A percentile compares a stretch with the other conserved stretches of the same genome.
Conservation (phyloP, 1,140 invertebrate species). For the Drosophila willistoni region DNA sequence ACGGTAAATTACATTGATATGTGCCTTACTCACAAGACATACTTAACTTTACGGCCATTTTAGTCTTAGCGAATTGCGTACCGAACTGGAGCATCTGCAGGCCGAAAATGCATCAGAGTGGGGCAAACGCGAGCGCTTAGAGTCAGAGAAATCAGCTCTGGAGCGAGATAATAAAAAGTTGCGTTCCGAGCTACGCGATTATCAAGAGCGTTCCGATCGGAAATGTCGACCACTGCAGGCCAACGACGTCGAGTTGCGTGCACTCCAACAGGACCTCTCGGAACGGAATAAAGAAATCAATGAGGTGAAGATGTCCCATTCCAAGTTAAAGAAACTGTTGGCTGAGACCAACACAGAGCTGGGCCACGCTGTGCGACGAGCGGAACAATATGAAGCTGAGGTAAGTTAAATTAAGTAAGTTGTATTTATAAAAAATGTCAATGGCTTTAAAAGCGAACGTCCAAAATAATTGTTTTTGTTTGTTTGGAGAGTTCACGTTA, state of each 20-base stretch:
- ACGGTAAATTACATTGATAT: slow-evolving; percentile 86
- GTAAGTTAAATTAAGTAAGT: slow-evolving; percentile 83
- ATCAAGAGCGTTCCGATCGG: slow-evolving; percentile 89
- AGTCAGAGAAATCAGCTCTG: slow-evolving; percentile 93
- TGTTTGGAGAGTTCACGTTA: too few species aligned
- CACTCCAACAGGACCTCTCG: slow-evolving; percentile 89
- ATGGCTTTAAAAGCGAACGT: too few species aligned
- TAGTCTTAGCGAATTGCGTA: slow-evolving; percentile 63
- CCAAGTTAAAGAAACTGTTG: slow-evolving; percentile 91
- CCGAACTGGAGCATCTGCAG: slow-evolving; percentile 90
- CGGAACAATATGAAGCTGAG: slow-evolving; percentile 93
- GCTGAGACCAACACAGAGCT: slow-evolving; percentile 92
- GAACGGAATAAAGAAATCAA: slow-evolving; percentile 91
- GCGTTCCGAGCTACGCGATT: slow-evolving; percentile 91
- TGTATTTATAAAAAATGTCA: too few species aligned
- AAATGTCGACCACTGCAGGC: slow-evolving; percentile 86
- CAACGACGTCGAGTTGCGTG: slow-evolving; percentile 88
- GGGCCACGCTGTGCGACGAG: slow-evolving; percentile 89
- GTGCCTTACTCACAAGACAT: slow-evolving; percentile 86
- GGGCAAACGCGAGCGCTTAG: slow-evolving; percentile 94
- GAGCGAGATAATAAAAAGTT: slow-evolving; percentile 96
- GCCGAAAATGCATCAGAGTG: slow-evolving; percentile 96
- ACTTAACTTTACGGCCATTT: slow-evolving; percentile 83
- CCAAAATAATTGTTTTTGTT: too few species aligned
- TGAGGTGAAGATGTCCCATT: slow-evolving; percentile 90